Evolutionary conservation across 2,888 invertebrate species (phyloP).

Genomic region (Clunio marinus): DNA sequence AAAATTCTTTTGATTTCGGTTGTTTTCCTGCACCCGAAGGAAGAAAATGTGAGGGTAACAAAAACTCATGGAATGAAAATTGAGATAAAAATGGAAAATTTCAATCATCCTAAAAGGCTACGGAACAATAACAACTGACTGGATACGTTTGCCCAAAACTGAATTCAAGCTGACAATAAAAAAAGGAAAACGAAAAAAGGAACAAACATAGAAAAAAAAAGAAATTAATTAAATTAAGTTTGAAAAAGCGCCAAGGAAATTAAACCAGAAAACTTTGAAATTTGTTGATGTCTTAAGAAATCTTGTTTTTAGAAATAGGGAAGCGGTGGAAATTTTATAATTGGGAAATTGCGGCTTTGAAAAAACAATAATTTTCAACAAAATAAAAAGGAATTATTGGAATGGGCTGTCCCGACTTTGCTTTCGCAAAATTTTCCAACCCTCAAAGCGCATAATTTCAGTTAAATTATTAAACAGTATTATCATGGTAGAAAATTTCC

Average conservation of each 20-base stretch:
- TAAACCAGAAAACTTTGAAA: not conserved
- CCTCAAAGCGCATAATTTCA: conserved; percentile 26
- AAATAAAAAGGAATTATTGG: not conserved
- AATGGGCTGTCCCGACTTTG: not conserved
- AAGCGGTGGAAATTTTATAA: not conserved
- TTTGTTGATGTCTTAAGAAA: not conserved
- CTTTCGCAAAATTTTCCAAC: too few species aligned
- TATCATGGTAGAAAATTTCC: conserved; percentile 27
- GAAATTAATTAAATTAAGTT: conserved; percentile 10
- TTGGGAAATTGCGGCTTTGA: conserved; percentile 13
- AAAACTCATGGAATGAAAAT: not conserved
- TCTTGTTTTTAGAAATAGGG: not conserved
- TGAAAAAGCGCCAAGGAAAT: not conserved
- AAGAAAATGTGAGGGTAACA: not conserved
- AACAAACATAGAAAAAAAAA: not conserved
- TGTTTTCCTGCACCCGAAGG: not conserved
- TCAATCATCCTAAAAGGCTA: conserved; percentile 5
- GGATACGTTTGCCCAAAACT: not conserved
- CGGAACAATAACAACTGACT: not conserved
- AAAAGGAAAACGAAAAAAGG: not conserved
- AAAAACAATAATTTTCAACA: not conserved
- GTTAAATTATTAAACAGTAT: conserved; percentile 32
- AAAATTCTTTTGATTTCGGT: not conserved
- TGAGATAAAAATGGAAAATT: too few species aligned
- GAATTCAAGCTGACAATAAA: not conserved